These are phyloP conservation scores for Branchinecta lindahli DNA, from an alignment of 1,140 invertebrate species.

Conservation along the genomic window DNA sequence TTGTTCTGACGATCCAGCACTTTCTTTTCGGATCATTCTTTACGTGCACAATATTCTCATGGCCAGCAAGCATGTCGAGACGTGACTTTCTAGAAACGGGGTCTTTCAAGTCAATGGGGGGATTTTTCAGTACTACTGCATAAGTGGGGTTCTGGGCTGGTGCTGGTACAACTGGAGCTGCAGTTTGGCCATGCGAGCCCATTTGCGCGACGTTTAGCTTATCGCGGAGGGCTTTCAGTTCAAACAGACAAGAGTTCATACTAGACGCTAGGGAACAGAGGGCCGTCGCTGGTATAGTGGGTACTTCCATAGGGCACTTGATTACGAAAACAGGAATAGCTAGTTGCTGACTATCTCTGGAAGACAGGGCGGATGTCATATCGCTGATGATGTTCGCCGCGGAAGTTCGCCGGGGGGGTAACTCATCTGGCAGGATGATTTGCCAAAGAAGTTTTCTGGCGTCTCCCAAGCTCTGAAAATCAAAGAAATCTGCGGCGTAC, in stretches of 20 bases:
- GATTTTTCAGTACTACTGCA: background rate
- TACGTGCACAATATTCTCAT: background rate
- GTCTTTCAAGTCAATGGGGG: background rate
- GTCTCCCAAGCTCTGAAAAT: constrained; percentile 7
- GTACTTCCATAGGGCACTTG: constrained; percentile 8
- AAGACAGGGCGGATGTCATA: background rate
- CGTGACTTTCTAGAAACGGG: background rate
- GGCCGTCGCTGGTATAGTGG: background rate
- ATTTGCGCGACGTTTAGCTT: constrained; percentile 1
- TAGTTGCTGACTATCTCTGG: constrained; percentile 3
- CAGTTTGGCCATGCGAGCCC: background rate
- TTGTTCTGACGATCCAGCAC: background rate
- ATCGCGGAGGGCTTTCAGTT: background rate
- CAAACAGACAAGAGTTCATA: constrained; percentile 5
- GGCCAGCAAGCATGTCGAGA: background rate
- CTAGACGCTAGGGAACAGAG: constrained; percentile 4
- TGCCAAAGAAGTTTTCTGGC: constrained; percentile 4
- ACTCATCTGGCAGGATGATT: constrained; percentile 1
- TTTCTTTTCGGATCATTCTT: background rate
- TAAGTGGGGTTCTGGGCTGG: constrained; percentile 7
- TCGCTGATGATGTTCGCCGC: background rate
- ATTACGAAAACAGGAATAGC: constrained; percentile 4
- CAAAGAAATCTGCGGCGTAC: background rate
- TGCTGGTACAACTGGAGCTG: background rate
- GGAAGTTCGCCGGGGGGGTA: constrained; percentile 7